Percentiles rank a stretch among this genome's conserved stretches.
Conservation (phyloP, 2,797 vertebrate species). For the Anguilla pacifica region DNA sequence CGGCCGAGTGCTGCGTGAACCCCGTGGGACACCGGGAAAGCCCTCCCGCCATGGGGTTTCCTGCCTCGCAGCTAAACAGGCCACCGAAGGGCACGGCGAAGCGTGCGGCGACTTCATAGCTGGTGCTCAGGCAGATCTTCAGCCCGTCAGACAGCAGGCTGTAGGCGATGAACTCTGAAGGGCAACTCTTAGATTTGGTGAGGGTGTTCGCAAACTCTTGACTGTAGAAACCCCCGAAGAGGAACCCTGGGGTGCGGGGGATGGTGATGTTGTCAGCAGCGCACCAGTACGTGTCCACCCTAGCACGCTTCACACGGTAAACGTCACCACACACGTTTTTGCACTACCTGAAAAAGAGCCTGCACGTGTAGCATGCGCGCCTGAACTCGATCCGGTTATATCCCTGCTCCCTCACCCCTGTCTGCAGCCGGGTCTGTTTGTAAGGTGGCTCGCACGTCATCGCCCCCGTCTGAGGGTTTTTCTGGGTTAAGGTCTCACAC, state of each 20-base stretch:
- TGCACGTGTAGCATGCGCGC: conserved; percentile 45
- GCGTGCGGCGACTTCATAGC: conserved; percentile 54
- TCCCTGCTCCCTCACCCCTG: conserved; percentile 63
- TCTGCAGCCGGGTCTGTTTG: conserved; percentile 42
- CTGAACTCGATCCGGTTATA: conserved; percentile 66
- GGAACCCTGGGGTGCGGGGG: conserved; percentile 47
- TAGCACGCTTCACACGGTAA: conserved; percentile 63
- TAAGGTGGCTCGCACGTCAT: conserved; percentile 65
- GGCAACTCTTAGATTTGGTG: conserved; percentile 55
- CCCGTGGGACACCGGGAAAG: conserved; percentile 62
- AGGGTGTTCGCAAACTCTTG: conserved; percentile 7
- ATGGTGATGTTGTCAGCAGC: fast-evolving
- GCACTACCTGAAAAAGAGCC: conserved; percentile 52
- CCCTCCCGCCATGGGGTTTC: conserved; percentile 62
- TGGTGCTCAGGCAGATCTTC: conserved; percentile 66
- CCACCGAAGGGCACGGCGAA: conserved; percentile 68
- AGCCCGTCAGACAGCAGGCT: conserved; percentile 62
- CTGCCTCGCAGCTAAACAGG: conserved; percentile 71
- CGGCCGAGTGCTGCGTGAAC: conserved; percentile 70
- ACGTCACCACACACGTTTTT: conserved; percentile 57
- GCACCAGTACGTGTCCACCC: conserved; percentile 69
- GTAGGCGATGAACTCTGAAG: conserved; percentile 48
- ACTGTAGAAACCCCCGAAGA: conserved; percentile 74
- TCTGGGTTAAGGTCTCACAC: conserved; percentile 64
- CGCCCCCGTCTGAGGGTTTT: conserved; percentile 65